Percentiles rank a stretch among this genome's conserved stretches.
These are phyloP conservation scores for Meandrusa payeni DNA, from an alignment of 2,888 invertebrate genomes.

Conservation along the genomic window DNA sequence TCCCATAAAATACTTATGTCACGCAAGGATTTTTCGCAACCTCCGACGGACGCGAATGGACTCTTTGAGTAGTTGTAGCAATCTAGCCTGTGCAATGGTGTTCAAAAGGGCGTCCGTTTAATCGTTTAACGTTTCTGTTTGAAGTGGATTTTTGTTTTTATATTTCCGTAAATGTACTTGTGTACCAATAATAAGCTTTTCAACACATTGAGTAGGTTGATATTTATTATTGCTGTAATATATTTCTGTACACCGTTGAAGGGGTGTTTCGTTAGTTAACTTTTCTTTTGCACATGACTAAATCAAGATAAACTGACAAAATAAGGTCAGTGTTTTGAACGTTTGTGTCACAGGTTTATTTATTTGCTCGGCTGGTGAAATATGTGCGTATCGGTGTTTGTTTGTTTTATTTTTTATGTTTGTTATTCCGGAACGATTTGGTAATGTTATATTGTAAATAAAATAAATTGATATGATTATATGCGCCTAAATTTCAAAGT, in stretches of 20 bases:
- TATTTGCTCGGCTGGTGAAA: conserved; percentile 10
- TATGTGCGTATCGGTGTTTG: neutral
- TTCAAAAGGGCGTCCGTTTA: no score
- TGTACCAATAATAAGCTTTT: no score
- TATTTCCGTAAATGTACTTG: no score
- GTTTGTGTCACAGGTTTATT: conserved; percentile 18
- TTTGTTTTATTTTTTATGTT: conserved; percentile 8
- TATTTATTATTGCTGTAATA: conserved; percentile 2
- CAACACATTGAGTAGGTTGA: neutral
- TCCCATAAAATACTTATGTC: no score
- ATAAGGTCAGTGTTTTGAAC: conserved; percentile 16
- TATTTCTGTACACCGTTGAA: conserved; percentile 2
- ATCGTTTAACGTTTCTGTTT: no score
- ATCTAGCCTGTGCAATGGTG: no score
- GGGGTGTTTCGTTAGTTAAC: conserved; percentile 3
- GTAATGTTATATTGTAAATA: conserved; percentile 6
- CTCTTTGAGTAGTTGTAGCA: no score
- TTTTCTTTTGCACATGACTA: conserved; percentile 3
- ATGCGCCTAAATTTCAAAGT: no score
- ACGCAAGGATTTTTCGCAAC: no score
- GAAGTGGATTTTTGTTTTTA: no score
- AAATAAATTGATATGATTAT: conserved; percentile 9
- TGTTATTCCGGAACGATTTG: conserved; percentile 6
- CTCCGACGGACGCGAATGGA: no score
- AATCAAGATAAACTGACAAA: conserved; percentile 16